Base-by-base conservation (phyloP, 2,888 invertebrate species). In the Andrena flavipes region DNA sequence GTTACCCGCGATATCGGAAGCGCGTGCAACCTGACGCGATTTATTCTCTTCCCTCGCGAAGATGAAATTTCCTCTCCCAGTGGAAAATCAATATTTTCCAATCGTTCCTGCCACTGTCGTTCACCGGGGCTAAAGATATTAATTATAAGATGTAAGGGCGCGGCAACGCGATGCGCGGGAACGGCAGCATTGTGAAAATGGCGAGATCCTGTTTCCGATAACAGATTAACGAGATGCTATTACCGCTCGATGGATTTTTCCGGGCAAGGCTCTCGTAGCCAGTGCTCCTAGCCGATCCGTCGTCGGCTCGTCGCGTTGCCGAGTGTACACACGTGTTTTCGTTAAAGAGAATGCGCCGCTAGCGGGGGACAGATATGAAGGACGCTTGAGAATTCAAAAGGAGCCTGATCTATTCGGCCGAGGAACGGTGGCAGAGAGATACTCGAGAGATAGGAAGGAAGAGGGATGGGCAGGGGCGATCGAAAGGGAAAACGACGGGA, bases 341-440 rank as follows among this genome's bases (percentile, higher is more conserved):
- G 80, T 82, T 67, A 72, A 75, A 80, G 63, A 49, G 82, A 80
- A 78, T 65, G 35, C 75, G 77, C 67, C 75, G n/a, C 48, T 26
- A 67, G 78, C 56, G 54, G 48, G 67, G 69, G 65, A 72, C 80
- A 83, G 80, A 86, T 88, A 86, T 79, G 80, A 80, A 70, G 79
- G 69, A 75, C 67, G 68, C 79, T 86, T 80, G 69, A 78, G 83
- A 76, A 84, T 84, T 84, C 76, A 84, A 84, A 84, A 82, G 83
- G 77, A 70, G 84, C 60, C 82, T 69, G 84, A 87, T 85, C 76
- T 67, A 64, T 77, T 59, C 73, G 75, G 16, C n/a, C 59, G 59
- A 64, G 48, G 68, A 68, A 59, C 26, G 70, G 30, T 10, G 4
- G 10, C 26, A n/a, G 23, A 5, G 64, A 76, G 72, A 72, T 72